Evolutionary conservation across 2,888 invertebrate genomes (phyloP), one percentile per base, ranked within the genome.

Genomic region (Megamerina dolium): DNA sequence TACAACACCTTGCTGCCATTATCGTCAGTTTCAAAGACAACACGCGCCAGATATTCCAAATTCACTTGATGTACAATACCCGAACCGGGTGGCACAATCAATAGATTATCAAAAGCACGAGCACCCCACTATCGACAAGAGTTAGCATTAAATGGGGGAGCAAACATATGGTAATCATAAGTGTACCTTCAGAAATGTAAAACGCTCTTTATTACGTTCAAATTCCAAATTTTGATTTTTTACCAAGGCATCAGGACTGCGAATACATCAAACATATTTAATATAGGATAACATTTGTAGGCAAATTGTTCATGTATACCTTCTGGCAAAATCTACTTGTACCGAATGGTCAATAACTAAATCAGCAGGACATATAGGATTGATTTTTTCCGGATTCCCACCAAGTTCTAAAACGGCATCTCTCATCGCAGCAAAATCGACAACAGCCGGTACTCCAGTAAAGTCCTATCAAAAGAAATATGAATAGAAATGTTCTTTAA

Each of bases 51-150:
- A 66, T 94, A 95, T 68, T 96, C 96, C 64, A 99, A 75, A 73
- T 99, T 99, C 1, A 99, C 95, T 77, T 99, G 97, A 73, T 97
- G 97, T 0, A 96, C 93, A 49, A 99, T 99, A 5, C 97, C 97
- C 37, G 93, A 94, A 1, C 97, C 97, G 0, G 97, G 97, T 2
- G 97, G 97, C 0, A 99, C 94, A 41, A 97, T 96, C 56, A 93
- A 70, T 89, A 97, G 93, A 64, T 97, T 97, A 66, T 88, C 77
- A 57, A 99, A 90, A 0, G 95, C 89, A 60, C 87, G 86, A 0
- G 96, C 93, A 18, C 96, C 97, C 97, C 97, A 97, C 87, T 91
- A 73, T 30, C 16, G 19, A 45, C 46, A 33, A 47, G 51, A 57
- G 39, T 43, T 30, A 35, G 34, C 34, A 37, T 36, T 29, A 40